Base-by-base conservation (phyloP, 2,888 invertebrate species). In the Drosophila rellima region DNA sequence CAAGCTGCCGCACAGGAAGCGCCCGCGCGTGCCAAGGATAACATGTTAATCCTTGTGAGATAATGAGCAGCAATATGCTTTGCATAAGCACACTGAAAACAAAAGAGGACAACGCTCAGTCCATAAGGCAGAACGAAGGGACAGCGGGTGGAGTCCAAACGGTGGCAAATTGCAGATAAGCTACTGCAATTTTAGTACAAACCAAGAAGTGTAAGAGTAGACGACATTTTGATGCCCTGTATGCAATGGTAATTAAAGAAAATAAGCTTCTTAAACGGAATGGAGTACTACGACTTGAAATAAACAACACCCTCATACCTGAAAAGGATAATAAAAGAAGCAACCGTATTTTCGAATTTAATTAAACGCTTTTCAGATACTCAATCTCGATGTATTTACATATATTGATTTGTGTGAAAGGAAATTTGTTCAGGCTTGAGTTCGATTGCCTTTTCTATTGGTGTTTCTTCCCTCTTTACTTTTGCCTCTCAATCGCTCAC, bases 41-140 rank as follows among this genome's bases (percentile, higher is more conserved):
- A 87, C 88, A 82, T 74, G 86, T 87, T 82, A 87, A 82, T 87
- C 88, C 82, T 54, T 70, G 82, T 77, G 72, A 72, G 88, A 87
- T 87, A 87, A 82, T 82, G 82, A 84, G 80, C 88, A 84, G 82
- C 88, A 84, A 77, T 52, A 44, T 60, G 77, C 77, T 63, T 67
- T 59, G 62, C 74, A 65, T 54, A 65, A 65, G 74, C 42, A 62
- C 37, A 64, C 23, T 11, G 13, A 54, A 44, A 35, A 54, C 54
- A 44, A 61, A 54, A 54, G 55, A 26, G 45, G n/a, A 35, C 33
- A 52, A 60, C 40, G 17, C 15, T 11, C 18, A 37, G 23, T n/a
- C 23, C 31, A 42, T 10, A 37, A 57, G 57, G 37, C 18, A 13
- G 10, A 1, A 3, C 47, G 10, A 15, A 44, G n/a, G 33, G 48